These are phyloP conservation scores for Cephalotes varians DNA, from an alignment of 2,888 invertebrate species.

Conservation along the genomic window DNA sequence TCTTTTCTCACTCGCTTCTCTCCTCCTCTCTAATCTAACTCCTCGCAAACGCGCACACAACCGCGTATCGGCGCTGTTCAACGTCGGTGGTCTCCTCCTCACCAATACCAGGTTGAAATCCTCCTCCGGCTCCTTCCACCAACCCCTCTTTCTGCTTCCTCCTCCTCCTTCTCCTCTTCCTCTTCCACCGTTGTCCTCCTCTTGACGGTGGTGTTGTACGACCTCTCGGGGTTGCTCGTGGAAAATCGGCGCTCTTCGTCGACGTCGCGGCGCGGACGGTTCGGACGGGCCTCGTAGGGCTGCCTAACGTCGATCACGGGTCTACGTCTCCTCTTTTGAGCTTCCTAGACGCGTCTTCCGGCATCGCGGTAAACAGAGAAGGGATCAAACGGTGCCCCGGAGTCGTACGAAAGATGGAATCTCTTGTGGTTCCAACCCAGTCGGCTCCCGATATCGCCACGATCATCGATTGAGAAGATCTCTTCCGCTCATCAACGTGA, in stretches of 20 bases:
- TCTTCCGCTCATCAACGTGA: slow-evolving; percentile 20
- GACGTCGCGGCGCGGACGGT: slow-evolving; percentile 77
- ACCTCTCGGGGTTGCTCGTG: slow-evolving; percentile 81
- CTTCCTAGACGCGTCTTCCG: slow-evolving; percentile 75
- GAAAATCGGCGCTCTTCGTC: slow-evolving; percentile 80
- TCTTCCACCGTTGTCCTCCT: slow-evolving; percentile 74
- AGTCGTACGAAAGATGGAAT: slow-evolving; percentile 34
- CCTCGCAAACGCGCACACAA: slow-evolving; percentile 79
- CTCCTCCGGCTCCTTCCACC: slow-evolving; percentile 77
- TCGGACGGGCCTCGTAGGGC: slow-evolving; percentile 75
- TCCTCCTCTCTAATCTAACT: slow-evolving; percentile 83
- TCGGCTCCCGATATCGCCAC: neutral
- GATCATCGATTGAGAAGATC: slow-evolving; percentile 19
- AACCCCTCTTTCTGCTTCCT: slow-evolving; percentile 71
- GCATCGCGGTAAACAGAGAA: slow-evolving; percentile 48
- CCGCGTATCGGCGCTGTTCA: slow-evolving; percentile 67
- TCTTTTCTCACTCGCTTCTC: slow-evolving; percentile 65
- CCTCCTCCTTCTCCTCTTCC: slow-evolving; percentile 71
- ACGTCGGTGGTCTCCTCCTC: slow-evolving; percentile 72
- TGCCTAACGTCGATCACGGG: slow-evolving; percentile 75
- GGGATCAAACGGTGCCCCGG: slow-evolving; percentile 58
- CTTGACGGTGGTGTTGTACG: slow-evolving; percentile 77
- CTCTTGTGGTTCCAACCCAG: slow-evolving; percentile 32
- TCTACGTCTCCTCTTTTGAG: slow-evolving; percentile 67
- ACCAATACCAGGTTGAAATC: slow-evolving; percentile 76